These are phyloP conservation scores for Harmothoe impar DNA, from an alignment of 2,888 invertebrate species.

Conservation along the genomic window DNA sequence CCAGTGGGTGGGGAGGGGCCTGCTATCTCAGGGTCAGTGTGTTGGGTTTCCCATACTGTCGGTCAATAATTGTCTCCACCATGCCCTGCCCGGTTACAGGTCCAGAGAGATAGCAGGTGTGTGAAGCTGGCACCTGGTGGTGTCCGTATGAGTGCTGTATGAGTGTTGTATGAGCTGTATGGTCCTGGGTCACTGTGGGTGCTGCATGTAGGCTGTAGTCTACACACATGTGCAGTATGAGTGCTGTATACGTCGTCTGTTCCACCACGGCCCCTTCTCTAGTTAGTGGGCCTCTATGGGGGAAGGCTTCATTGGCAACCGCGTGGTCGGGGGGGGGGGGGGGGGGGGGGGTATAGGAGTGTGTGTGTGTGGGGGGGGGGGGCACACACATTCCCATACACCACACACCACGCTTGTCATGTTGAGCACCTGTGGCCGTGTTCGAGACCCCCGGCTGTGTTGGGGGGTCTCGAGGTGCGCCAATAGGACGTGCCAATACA, in stretches of 20 bases:
- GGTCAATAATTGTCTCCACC: neutral
- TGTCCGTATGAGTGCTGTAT: too few species aligned
- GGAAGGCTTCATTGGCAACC: conserved; percentile 14
- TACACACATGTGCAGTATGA: neutral
- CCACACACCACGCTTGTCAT: too few species aligned
- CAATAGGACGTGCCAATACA: too few species aligned
- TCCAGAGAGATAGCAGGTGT: neutral
- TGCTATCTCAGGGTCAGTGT: neutral
- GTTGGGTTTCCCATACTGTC: neutral
- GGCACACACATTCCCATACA: too few species aligned
- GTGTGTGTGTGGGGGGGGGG: neutral
- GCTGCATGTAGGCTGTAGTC: neutral
- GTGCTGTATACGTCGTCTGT: neutral
- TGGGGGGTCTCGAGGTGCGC: too few species aligned
- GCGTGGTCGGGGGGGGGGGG: neutral
- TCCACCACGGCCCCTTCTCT: neutral
- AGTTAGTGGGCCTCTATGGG: too few species aligned
- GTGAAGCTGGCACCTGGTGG: neutral
- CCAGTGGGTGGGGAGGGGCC: neutral
- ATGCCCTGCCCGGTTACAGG: neutral
- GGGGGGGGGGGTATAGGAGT: neutral
- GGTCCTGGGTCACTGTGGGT: neutral
- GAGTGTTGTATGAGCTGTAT: neutral
- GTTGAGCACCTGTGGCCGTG: too few species aligned
- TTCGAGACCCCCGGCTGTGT: too few species aligned